Percentiles rank a stretch among this genome's conserved stretches.
Conservation (phyloP, 2,888 invertebrate species). For the Eudemis profundana region DNA sequence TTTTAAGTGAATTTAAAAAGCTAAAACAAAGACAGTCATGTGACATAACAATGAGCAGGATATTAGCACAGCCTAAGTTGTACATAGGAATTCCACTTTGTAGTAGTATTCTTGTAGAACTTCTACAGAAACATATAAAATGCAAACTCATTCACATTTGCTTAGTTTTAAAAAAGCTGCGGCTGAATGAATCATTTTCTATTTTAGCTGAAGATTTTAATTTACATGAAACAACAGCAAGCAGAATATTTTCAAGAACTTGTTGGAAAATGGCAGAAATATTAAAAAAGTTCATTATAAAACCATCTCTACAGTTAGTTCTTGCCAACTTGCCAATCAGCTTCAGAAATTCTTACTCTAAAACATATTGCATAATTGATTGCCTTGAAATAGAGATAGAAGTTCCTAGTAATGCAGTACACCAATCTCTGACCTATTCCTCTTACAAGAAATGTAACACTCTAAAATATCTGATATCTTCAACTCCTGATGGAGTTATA, state of each 20-base stretch:
- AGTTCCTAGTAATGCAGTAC: background rate
- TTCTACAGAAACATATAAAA: conserved; percentile 5
- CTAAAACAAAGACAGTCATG: conserved; percentile 4
- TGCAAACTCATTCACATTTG: background rate
- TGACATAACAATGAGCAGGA: conserved; percentile 1
- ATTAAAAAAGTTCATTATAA: conserved; percentile 1
- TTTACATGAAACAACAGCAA: background rate
- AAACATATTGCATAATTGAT: background rate
- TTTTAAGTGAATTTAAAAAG: conserved; percentile 8
- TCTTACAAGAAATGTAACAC: background rate
- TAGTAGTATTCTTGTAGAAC: conserved; percentile 3
- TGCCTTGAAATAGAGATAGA: conserved; percentile 14
- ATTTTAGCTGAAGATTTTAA: conserved; percentile 10
- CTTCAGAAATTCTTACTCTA: conserved; percentile 5
- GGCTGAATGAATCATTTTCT: conserved; percentile 6
- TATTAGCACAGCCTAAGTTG: conserved; percentile 1
- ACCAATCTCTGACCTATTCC: conserved; percentile 1
- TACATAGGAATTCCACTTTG: conserved; percentile 8
- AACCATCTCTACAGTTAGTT: background rate
- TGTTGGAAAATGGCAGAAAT: conserved; percentile 4
- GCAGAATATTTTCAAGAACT: conserved; percentile 13
- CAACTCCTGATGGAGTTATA: background rate
- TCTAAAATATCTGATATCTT: background rate
- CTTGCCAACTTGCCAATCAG: conserved; percentile 4
- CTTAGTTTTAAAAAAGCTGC: conserved; percentile 11